Percentiles rank a stretch among this genome's conserved stretches.
Conservation (phyloP, 1,140 invertebrate species). For the Phymorhynchus buccinoides region DNA sequence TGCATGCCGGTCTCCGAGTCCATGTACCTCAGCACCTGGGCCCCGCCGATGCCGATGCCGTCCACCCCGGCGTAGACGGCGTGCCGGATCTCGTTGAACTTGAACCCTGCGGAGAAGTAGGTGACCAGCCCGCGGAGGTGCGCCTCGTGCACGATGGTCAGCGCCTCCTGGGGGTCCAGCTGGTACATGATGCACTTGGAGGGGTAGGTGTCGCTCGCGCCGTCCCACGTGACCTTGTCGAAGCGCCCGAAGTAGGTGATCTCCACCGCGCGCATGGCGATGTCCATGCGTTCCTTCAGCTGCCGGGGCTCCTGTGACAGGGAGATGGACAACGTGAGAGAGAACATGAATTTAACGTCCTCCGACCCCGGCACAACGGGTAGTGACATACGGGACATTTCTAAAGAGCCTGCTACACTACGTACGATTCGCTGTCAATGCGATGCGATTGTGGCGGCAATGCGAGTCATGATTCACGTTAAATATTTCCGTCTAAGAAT, state of each 20-base stretch:
- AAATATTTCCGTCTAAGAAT: too few relatives aligned
- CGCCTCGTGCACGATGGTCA: constrained; percentile 57
- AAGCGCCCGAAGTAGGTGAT: constrained; percentile 58
- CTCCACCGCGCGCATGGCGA: constrained; percentile 54
- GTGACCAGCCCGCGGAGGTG: constrained; percentile 57
- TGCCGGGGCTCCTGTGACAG: too few relatives aligned
- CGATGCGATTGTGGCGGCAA: too few relatives aligned
- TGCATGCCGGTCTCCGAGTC: constrained; percentile 57
- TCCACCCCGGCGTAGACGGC: constrained; percentile 59
- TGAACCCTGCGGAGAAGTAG: constrained; percentile 60
- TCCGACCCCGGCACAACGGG: too few relatives aligned
- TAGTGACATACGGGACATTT: too few relatives aligned
- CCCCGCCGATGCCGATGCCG: constrained; percentile 58
- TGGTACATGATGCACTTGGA: constrained; percentile 63
- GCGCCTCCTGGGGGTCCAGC: constrained; percentile 55
- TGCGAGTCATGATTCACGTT: too few relatives aligned
- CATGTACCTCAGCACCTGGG: constrained; percentile 56
- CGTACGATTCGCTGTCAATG: too few relatives aligned
- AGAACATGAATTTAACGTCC: too few relatives aligned
- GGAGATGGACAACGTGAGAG: too few relatives aligned
- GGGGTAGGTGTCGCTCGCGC: constrained; percentile 55
- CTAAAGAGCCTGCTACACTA: too few relatives aligned
- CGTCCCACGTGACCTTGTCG: constrained; percentile 58
- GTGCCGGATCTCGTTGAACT: constrained; percentile 58
- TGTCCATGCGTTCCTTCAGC: constrained; percentile 51